Base-by-base conservation (phyloP, 23 tunicate genomes). In the Clavelina lepadiformis region DNA sequence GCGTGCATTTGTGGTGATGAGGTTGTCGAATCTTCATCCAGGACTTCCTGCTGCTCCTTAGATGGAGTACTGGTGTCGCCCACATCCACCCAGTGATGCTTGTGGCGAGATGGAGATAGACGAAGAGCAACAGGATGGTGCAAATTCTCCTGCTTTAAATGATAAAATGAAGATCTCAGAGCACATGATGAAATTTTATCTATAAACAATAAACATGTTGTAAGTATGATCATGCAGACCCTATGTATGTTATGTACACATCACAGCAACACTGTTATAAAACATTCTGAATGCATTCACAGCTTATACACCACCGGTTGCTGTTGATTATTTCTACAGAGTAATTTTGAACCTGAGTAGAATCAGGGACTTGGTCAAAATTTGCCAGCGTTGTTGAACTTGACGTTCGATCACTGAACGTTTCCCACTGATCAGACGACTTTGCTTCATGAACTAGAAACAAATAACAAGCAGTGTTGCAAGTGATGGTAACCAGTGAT, bases 351-450 rank as follows among this genome's bases (percentile, higher is more conserved):
- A 78, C 84, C 52, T 68, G 64, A 41, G 67, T 68, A 2, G 73
- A 58, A 35, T 65, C 80, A 18, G 46, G 53, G 32, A 34, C 63
- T 65, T 78, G 85, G 41, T 86, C 95, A 27, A 86, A 86, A 62
- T 86, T 86, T 18, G 95, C 95, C 19, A 86, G 65, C 21, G 74
- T 86, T 30, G 95, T 86, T 3, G 95, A 86, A 55, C 95, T 86
- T 34, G 83, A 69, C 2, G 95, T 86, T 0, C 95, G 85, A 23
- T 86, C 95, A 36, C 95, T 86, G 71, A 86, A 86, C 0, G 95
- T 86, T 38, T 86, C 95, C 95, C 95, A 86, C 50, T 78, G 74
- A 18, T 86, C 95, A 13, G 21, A 22, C 19, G 7, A 19, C 24
- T 63, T 63, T 27, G 21, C 25, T 63, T 63, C 20, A n/a, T n/a